Percentiles rank a stretch among this genome's conserved stretches.
These are phyloP conservation scores for Odontamblyopus lacepedii DNA, from an alignment of 2,797 vertebrate species.

Conservation along the genomic window DNA sequence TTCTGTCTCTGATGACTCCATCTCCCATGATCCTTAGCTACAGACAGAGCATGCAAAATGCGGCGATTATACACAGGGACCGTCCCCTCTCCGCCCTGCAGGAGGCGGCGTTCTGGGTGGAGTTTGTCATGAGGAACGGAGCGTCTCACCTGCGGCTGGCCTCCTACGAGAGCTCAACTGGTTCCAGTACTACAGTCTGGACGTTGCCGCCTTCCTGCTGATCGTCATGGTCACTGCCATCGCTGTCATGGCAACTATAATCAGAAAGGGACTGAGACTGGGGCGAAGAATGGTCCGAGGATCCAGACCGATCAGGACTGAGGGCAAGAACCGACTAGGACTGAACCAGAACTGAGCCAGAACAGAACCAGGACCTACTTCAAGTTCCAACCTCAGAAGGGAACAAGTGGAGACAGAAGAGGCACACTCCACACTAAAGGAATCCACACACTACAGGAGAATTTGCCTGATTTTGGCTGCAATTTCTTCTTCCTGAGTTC, in stretches of 20 bases:
- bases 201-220: constrained; percentile 12
- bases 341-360: background rate
- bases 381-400: too few species aligned
- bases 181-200: constrained; percentile 49
- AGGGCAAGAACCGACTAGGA: background rate
- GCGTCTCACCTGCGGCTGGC: constrained; percentile 34
- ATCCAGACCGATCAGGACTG: background rate
- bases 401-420: too few species aligned
- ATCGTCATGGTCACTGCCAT: fast-evolving
- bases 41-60: constrained; percentile 20
- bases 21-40: constrained; percentile 34
- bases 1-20: background rate
- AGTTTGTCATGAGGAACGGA: constrained; percentile 47
- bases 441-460: too few species aligned
- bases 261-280: background rate
- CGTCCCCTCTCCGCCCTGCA: constrained; percentile 24
- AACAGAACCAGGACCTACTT: background rate
- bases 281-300: background rate
- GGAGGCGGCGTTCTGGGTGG: constrained; percentile 39
- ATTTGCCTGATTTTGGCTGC: too few species aligned
- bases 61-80: background rate
- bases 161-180: constrained; percentile 39
- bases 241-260: background rate
- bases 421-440: too few species aligned
- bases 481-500: too few species aligned